Evolutionary conservation across 2,888 invertebrate genomes (phyloP), one percentile per base, ranked within the genome.

Genomic region (Mythimna vitellina): DNA sequence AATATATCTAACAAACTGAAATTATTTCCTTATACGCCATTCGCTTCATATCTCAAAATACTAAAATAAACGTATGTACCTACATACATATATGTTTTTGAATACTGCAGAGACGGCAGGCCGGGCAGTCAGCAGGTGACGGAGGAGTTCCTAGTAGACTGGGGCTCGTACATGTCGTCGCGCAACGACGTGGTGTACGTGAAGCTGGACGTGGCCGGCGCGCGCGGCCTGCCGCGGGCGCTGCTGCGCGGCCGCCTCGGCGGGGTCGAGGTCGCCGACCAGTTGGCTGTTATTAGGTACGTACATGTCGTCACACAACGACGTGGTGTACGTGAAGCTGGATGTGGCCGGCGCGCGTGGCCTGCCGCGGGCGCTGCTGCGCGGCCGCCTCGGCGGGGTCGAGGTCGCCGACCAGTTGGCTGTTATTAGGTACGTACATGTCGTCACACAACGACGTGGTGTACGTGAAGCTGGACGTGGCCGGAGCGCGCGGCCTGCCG

Each of bases 141-240:
- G 1, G 98, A 99, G 86, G 97, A 98, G 93, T 99, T 98, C 95
- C 95, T 97, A 80, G 97, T 99, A 86, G 98, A 98, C 93, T 99
- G 99, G 98, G 98, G 98, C 77, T 98, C 99, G 51, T 99, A 99
- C 95, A 98, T 99, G 97, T 98, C 98, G 72, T 98, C 98, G 73
- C 97, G 98, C 82, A 98, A 98, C 91, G 98, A 98, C 95, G 98
- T 99, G 74, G 98, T 99, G 73, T 98, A 99, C 94, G 98, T 99
- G 62, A 97, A 98, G 89, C 96, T 99, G 88, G 99, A 99, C 95
- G 99, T 99, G 25, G 97, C 99, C 66, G 99, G 99, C 38, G 97
- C 98, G 65, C 96, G 97, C 62, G 97, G 97, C 0, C 97, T 99
- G 84, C 98, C 99, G 63, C 97, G 98, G 86, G 97, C 98, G 78